Evolutionary conservation across 2,113 vertebrate genomes (phyloP), one percentile per base, ranked within the genome.

Genomic region (Gasterosteus nipponicus): DNA sequence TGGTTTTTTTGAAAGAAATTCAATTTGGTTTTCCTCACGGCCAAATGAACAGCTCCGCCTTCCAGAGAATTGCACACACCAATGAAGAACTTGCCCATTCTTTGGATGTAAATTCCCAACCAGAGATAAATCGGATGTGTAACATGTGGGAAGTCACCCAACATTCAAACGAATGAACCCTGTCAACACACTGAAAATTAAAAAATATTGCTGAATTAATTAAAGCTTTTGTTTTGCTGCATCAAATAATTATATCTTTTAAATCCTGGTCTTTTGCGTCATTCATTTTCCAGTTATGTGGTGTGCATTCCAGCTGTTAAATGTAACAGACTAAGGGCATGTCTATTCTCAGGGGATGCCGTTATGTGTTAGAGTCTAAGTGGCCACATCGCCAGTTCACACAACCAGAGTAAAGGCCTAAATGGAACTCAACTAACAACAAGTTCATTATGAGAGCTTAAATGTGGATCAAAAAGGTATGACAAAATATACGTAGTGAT

Each of bases 101-200:
- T 42, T 41, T 29, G 22, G 62, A 42, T 58, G 82, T 79, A 46
- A 75, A 79, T 86, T 83, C 85, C 75, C 38, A 78, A 70, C 33
- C 54, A 77, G 38, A 22, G 4, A 71, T 62, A 3, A 38, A 76
- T 71, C 7, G 12, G 65, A 39, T 19, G 15, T 0, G 0, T 49
- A 22, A n/a, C 54, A 11, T 2, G 18, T 60, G 10, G 84, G 75
- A 87, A 88, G 78, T 80, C 53, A 84, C 65, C 76, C 5, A 73
- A 46, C 39, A 59, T 85, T 66, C 47, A 60, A 58, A 49, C 2
- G 42, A 72, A 70, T 58, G 5, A 61, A 14, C 41, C 47, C 57
- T 74, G 26, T 46, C 4, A 2, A 56, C 53, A 10, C 38, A 3
- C 4, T 59, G 4, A 53, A 72, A 69, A 53, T 42, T 22, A 1